A percentile compares a stretch with the other conserved stretches of the same genome.
Evolutionary conservation across 2,113 vertebrate genomes (phyloP).

Genomic region (Octodon degus): DNA sequence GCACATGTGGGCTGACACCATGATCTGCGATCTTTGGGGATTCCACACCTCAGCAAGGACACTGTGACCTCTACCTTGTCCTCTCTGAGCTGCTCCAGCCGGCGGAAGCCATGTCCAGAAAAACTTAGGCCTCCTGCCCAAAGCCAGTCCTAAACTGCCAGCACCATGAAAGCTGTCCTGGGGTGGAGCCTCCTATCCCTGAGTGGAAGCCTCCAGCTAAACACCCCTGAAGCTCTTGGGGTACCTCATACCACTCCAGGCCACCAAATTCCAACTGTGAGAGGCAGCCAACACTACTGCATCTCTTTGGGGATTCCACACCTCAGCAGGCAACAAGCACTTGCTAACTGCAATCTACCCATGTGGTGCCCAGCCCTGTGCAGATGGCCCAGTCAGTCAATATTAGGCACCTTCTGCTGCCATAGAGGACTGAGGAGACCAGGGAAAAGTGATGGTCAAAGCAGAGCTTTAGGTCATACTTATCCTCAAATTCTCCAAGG

Average conservation of each 20-base stretch:
- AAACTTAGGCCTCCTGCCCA: neutral
- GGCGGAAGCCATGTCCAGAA: neutral
- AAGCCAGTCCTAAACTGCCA: neutral
- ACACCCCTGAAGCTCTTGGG: neutral
- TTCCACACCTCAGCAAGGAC: too few relatives aligned
- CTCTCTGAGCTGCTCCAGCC: neutral
- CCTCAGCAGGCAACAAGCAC: neutral
- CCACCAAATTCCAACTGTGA: neutral
- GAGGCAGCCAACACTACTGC: neutral
- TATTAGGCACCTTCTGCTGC: neutral
- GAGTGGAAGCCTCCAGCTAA: neutral
- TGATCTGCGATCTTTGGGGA: too few relatives aligned
- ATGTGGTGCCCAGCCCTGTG: neutral
- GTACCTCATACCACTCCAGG: neutral
- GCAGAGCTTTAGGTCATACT: neutral
- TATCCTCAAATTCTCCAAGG: constrained; percentile 34
- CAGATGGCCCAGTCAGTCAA: neutral
- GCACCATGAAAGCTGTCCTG: neutral
- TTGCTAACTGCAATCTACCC: neutral
- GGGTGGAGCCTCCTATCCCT: neutral
- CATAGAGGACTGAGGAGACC: neutral
- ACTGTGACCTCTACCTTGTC: neutral
- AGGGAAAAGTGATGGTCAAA: constrained; percentile 1
- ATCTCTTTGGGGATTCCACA: neutral
- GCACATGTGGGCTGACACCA: neutral